These are phyloP conservation scores for Isoperla grammatica DNA, from an alignment of 2,888 invertebrate genomes.

Conservation along the genomic window DNA sequence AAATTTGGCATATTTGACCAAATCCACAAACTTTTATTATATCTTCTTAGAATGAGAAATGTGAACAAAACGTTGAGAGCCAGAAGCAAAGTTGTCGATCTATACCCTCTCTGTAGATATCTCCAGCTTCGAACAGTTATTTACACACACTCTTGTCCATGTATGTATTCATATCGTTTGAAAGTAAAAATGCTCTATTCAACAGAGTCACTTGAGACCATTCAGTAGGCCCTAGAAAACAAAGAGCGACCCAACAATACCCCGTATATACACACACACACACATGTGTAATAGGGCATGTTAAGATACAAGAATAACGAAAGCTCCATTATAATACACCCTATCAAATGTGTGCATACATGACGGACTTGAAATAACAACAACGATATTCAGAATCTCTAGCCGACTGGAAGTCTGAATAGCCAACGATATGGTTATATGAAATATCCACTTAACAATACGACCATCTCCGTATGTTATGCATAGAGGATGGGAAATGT, in stretches of 20 bases:
- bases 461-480: conserved; percentile 4
- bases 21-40: too few species aligned
- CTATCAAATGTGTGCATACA: conserved; percentile 9
- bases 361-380: not conserved
- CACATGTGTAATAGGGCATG: not conserved
- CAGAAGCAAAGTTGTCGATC: not conserved
- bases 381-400: conserved; percentile 10
- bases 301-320: conserved; percentile 11
- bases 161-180: conserved; percentile 1
- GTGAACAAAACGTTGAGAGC: too few species aligned
- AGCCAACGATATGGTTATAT: conserved; percentile 10
- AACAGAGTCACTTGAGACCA: conserved; percentile 10
- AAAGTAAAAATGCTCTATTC: conserved; percentile 10
- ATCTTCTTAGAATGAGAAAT: too few species aligned
- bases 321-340: conserved; percentile 1
- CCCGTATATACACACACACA: conserved; percentile 3
- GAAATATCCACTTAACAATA: conserved; percentile 1
- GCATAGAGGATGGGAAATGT: not conserved
- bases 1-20: too few species aligned
- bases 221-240: not conserved
- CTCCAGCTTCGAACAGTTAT: not conserved
- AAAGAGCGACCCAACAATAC: conserved; percentile 6
- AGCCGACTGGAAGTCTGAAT: conserved; percentile 12
- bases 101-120: not conserved
- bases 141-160: conserved; percentile 7